Evolutionary conservation across 2,113 vertebrate species (phyloP), one percentile per base, ranked within the genome.

Genomic region (Carettochelys insculpta): DNA sequence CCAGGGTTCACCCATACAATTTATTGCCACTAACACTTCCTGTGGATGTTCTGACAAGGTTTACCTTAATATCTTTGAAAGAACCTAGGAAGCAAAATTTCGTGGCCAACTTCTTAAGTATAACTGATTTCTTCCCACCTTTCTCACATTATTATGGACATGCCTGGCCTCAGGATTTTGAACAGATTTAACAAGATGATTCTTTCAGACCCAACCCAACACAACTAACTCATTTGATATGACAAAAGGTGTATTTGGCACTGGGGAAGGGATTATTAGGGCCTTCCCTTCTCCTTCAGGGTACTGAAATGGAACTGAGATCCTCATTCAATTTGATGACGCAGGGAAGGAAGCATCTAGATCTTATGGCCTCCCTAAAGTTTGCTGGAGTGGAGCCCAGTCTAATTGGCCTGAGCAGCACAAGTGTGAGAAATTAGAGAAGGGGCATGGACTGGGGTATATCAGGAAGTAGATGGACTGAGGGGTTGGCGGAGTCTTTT

Each of bases 241-340:
- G 61, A 68, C n/a, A 12, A 19, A 77, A 3, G 45, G 16, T 16
- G 16, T 2, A 3, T 6, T 75, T 94, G 5, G 12, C 1, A 0
- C n/a, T n/a, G 4, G 19, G 29, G 38, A 68, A 51, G 48, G 48
- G 48, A 50, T 50, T 14, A 50, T 50, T 50, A 25, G 11, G 85
- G 20, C 3, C 86, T 31, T 38, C 38, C 22, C 71, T 25, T 24
- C 6, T 24, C 54, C 73, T 10, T 68, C 19, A 54, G 43, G 31
- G 54, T 58, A 29, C 17, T 87, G 77, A 41, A 56, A 34, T 0
- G 0, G 53, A 73, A 24, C 17, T 11, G 43, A 80, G 4, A 0
- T 1, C 7, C 11, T 9, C 76, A 47, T 80, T 86, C 10, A 50
- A 77, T 85, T 51, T 61, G 50, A 27, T 2, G 2, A 0, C 0